Evolutionary conservation across 1,140 invertebrate genomes (phyloP).

Genomic region (Lineus longissimus): DNA sequence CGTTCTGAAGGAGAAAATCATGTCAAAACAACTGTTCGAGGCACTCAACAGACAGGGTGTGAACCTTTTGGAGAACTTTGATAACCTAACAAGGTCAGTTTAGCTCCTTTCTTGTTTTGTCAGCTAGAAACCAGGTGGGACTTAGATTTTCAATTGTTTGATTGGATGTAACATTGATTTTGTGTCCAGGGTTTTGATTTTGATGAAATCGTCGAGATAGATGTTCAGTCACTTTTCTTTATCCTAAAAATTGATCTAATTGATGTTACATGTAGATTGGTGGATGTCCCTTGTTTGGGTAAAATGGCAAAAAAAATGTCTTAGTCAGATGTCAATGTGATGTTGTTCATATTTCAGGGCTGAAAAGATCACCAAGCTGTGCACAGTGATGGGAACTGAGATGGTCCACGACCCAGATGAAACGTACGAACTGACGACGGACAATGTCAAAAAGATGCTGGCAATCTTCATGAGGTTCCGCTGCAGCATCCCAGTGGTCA

Average conservation of each 20-base stretch:
- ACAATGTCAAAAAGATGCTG: constrained; percentile 49
- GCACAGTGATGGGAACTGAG: constrained; percentile 35
- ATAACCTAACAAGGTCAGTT: constrained; percentile 35
- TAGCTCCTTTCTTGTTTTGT: too few relatives aligned
- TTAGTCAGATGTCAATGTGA: too few relatives aligned
- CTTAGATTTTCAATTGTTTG: too few relatives aligned
- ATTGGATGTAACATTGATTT: too few relatives aligned
- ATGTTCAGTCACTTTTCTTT: too few relatives aligned
- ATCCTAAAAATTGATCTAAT: too few relatives aligned
- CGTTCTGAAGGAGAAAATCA: constrained; percentile 27
- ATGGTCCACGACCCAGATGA: constrained; percentile 34
- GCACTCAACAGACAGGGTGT: constrained; percentile 33
- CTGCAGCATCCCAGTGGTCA: constrained; percentile 46
- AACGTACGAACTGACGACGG: constrained; percentile 43
- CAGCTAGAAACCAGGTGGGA: not conserved
- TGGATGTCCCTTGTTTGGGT: too few relatives aligned
- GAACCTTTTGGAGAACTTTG: constrained; percentile 42
- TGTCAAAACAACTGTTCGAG: constrained; percentile 27
- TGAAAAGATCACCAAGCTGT: constrained; percentile 24
- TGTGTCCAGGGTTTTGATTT: too few relatives aligned
- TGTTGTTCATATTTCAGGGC: constrained; percentile 4
- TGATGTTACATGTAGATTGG: too few relatives aligned
- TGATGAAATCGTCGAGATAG: too few relatives aligned
- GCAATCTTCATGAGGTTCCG: constrained; percentile 49
- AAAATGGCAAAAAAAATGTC: too few relatives aligned